Evolutionary conservation across 30 jellyfish, hydroid and myxozoan species (phyloP), one percentile per base, ranked within the genome.

Genomic region (Turritopsis dohrnii): DNA sequence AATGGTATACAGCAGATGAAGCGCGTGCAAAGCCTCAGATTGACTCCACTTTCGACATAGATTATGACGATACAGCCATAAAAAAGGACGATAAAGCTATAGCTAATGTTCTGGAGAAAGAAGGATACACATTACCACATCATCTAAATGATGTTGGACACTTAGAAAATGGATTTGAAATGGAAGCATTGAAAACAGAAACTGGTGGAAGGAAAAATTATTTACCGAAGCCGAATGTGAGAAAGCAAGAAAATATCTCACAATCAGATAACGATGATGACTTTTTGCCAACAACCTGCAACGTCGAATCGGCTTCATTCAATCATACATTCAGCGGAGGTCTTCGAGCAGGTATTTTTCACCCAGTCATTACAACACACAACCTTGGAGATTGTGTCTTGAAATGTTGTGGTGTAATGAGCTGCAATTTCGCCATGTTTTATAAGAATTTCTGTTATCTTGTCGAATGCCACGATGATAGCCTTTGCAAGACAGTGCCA

Each of bases 371-470:
- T 4, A 81, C 81, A 52, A 92, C 83, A 21, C 88, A 83, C 74
- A 89, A 85, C 75, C 86, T 89, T 23, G 96, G 85, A 19, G 95
- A 84, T 75, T 92, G 98, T 76, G 95, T 83, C 31, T 74, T 75
- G 24, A 76, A 88, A 71, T 94, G 99, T 84, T 94, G 99, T 81
- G 73, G 75, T 71, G 65, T 71, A 21, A 54, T 29, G 19, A 79
- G 91, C 66, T 94, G 99, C 84, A 84, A 89, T 66, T 87, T 85
- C 73, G 99, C 99, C 18, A 54, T 94, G 96, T 82, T 82, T 66
- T 88, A 89, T 71, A 79, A 88, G 24, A 93, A 83, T 24, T 89
- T 89, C 72, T 94, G 99, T 73, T 94, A 89, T 54, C 81, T 83
- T 54, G 87, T 94, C 18, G 89, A 94, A 71, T 94, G 99, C 53